Evolutionary conservation across 2,797 vertebrate genomes (phyloP).

Genomic region (Fistularia tabacaria): DNA sequence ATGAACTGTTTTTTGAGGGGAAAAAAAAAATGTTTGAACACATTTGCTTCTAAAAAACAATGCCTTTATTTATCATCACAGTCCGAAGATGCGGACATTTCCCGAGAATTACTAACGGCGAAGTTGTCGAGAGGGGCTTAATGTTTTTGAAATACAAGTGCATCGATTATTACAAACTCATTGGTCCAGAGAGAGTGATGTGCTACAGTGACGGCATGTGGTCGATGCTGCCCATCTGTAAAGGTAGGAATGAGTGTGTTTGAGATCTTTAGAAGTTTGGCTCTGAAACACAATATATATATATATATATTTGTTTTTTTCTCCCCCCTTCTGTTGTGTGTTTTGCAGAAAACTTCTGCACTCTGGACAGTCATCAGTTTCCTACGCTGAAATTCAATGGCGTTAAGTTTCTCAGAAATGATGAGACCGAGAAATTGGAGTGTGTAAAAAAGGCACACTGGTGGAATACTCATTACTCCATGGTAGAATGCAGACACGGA

Average conservation of each 20-base stretch:
- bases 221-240: slow-evolving; percentile 24
- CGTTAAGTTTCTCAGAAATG: rapidly evolving
- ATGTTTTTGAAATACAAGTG: slow-evolving; percentile 2
- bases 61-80: neutral
- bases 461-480: rapidly evolving
- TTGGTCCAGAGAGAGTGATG: neutral
- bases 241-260: slow-evolving; percentile 13
- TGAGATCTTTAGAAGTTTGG: rapidly evolving
- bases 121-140: neutral
- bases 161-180: neutral
- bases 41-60: neutral
- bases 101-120: neutral
- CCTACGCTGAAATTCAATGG: rapidly evolving
- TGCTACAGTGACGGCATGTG: neutral
- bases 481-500: rapidly evolving
- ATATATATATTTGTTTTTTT: neutral
- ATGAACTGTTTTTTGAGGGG: no score
- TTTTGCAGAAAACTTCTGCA: slow-evolving; percentile 30
- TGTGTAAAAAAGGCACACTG: rapidly evolving
- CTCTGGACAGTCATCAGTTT: neutral
- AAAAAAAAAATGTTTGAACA: neutral
- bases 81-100: neutral
- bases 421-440: rapidly evolving
- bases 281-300: rapidly evolving
- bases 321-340: neutral